Conservation (phyloP, 1,140 invertebrate genomes). For the Hormaphis cornu region DNA sequence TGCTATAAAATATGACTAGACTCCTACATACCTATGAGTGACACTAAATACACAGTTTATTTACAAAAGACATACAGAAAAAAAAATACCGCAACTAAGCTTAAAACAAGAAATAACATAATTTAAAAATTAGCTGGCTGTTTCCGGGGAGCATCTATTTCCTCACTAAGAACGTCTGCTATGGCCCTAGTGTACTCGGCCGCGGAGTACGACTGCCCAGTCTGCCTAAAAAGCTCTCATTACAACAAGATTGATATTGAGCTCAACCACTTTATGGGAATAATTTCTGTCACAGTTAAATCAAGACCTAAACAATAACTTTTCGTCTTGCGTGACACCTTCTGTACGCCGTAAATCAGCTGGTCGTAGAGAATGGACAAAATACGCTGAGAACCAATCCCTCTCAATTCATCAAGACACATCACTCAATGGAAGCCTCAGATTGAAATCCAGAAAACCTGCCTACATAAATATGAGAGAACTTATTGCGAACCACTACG, state of each 20-base stretch:
- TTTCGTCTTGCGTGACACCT: background rate
- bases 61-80: no score
- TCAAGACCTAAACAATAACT: background rate
- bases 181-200: conserved; percentile 32
- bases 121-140: conserved; percentile 4
- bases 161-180: conserved; percentile 19
- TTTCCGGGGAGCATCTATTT: background rate
- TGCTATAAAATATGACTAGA: background rate
- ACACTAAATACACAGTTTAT: no score
- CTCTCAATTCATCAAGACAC: background rate
- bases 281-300: conserved; percentile 21
- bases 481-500: background rate
- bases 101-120: conserved; percentile 29
- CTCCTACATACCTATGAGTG: background rate
- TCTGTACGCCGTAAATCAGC: background rate
- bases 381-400: background rate
- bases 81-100: background rate
- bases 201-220: conserved; percentile 30
- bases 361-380: background rate
- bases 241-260: background rate
- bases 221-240: conserved; percentile 18
- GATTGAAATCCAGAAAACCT: background rate
- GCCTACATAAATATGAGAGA: background rate
- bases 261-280: conserved; percentile 17
- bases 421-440: background rate